Conservation (phyloP, 2,888 invertebrate genomes). For the Tetranychus piercei region DNA sequence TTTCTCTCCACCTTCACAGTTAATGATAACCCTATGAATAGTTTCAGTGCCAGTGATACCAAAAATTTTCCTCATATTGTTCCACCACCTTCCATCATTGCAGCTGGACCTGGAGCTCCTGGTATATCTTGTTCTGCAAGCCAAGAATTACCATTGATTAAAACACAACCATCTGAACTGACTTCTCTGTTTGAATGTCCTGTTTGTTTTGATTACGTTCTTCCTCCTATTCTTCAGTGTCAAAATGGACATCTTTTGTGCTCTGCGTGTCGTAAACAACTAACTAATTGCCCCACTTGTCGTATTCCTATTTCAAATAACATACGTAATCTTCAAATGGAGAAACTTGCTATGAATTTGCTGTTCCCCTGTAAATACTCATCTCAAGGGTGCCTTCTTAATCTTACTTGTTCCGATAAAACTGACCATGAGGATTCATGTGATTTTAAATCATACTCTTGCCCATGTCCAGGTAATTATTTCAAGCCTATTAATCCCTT, state of each 20-base stretch:
- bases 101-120: neutral
- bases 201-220: conserved; percentile 96
- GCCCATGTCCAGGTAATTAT: conserved; percentile 89
- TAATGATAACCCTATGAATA: conserved; percentile 7
- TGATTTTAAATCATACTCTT: conserved; percentile 92
- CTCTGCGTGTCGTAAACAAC: conserved; percentile 85
- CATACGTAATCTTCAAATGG: conserved; percentile 96
- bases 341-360: conserved; percentile 93
- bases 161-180: conserved; percentile 41
- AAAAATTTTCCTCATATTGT: conserved; percentile 11
- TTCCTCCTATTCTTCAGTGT: conserved; percentile 96
- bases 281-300: conserved; percentile 93
- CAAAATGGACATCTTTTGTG: conserved; percentile 97
- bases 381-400: conserved; percentile 76
- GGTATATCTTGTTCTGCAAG: neutral
- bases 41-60: neutral
- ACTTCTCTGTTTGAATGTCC: conserved; percentile 84
- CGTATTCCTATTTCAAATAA: conserved; percentile 78
- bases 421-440: conserved; percentile 96
- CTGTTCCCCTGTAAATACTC: conserved; percentile 98
- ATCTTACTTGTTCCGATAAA: conserved; percentile 87
- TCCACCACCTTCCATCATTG: neutral
- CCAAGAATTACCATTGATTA: neutral
- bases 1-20: neutral
- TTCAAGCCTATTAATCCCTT: neutral